Conservation (phyloP, 2,113 vertebrate genomes). For the Sula dactylatra region DNA sequence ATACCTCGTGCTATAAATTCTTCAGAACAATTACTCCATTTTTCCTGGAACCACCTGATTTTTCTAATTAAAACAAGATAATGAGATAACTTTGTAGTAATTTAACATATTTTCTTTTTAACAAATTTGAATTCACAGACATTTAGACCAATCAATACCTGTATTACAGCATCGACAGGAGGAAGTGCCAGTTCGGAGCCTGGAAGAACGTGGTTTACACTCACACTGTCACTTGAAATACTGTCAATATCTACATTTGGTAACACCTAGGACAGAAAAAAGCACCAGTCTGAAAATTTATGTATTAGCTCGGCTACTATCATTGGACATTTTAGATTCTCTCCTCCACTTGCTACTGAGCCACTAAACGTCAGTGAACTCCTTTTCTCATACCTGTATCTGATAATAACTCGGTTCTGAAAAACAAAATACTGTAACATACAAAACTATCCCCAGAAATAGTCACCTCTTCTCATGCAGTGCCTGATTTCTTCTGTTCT, state of each 20-base stretch:
- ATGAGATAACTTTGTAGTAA: neutral
- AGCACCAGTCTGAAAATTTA: neutral
- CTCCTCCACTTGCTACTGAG: neutral
- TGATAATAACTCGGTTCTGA: neutral
- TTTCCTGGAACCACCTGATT: neutral
- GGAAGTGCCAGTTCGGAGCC: neutral
- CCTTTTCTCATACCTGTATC: neutral
- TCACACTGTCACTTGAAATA: conserved; percentile 53
- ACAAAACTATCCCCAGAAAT: neutral
- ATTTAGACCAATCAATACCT: conserved; percentile 69
- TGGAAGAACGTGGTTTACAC: neutral
- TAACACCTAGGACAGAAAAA: conserved; percentile 72
- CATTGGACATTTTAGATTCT: neutral
- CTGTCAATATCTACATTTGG: conserved; percentile 84
- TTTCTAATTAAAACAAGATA: neutral
- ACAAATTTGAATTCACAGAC: neutral
- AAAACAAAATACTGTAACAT: neutral
- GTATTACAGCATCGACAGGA: conserved; percentile 44
- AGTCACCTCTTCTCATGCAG: neutral
- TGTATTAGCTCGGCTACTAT: neutral
- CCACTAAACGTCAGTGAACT: neutral
- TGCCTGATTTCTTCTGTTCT: neutral
- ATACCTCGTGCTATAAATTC: neutral
- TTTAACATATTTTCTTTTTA: neutral
- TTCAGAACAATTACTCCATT: neutral